phyloP scores from a whole-genome alignment of 2,113 vertebrate species.

The Phaetusa simplex region DNA sequence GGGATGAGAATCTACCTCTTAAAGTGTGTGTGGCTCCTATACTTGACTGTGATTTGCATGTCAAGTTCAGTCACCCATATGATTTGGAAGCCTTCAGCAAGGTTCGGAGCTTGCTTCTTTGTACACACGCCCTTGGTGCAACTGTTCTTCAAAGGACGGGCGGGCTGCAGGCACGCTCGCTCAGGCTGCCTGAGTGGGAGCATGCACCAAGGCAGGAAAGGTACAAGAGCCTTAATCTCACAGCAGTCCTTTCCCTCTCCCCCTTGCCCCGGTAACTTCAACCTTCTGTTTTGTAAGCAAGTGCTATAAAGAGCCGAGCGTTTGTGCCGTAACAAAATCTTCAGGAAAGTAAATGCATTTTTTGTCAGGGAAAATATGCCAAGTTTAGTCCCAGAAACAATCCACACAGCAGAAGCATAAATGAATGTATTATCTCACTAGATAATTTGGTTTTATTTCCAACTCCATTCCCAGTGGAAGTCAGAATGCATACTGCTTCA shows the following conservation, averaged over 20 bases:
- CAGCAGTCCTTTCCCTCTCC: neutral
- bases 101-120: neutral
- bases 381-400: neutral
- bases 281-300: neutral
- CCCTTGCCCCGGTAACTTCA: accelerated
- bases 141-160: neutral
- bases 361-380: neutral
- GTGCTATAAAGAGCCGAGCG: neutral
- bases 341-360: neutral
- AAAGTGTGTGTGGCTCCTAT: neutral
- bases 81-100: neutral
- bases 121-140: too few relatives aligned
- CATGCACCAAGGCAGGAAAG: accelerated
- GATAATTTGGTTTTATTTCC: neutral
- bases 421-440: neutral
- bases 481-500: neutral
- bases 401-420: neutral
- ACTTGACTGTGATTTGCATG: neutral
- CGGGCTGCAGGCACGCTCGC: accelerated
- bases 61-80: neutral
- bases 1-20: neutral
- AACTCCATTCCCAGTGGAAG: neutral
- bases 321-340: neutral
- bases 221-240: neutral
- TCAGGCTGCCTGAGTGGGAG: neutral